Evolutionary conservation across 2,888 invertebrate genomes (phyloP), one percentile per base, ranked within the genome.

Genomic region (Eustalomyia histrio): DNA sequence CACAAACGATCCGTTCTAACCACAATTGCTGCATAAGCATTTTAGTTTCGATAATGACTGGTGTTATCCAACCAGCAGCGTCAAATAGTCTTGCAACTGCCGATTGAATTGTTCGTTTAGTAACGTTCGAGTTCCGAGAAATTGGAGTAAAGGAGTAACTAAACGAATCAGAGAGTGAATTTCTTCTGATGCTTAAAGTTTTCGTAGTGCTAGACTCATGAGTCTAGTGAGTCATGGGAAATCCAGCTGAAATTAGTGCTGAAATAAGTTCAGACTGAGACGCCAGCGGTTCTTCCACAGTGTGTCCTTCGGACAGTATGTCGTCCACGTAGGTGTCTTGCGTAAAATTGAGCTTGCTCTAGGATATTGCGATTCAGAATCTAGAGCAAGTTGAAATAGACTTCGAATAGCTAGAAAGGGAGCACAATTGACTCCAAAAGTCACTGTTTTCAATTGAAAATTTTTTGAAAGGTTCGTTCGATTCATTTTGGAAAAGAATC

Each of bases 401-500:
- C 47, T 63, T 6, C 63, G n/a, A n/a, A n/a, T n/a, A n/a, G n/a
- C n/a, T n/a, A n/a, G n/a, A n/a, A n/a, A n/a, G n/a, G n/a, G n/a
- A n/a, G n/a, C n/a, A n/a, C n/a, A n/a, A n/a, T n/a, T n/a, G n/a
- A n/a, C n/a, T n/a, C n/a, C n/a, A n/a, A 14, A 63, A 12, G 63
- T 63, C 1, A 63, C 63, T 17, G 63, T 63, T 3, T 63, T 63
- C 47, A 63, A 50, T 24, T 17, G n/a, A n/a, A n/a, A 10, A 39
- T 2, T 39, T 12, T 12, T 35, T 10, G 0, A 10, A 33, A 10
- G 9, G 9, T 1, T 35, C 35, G 8, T 83, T 1, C 43, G 47
- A 10, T 53, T 43, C 7, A 35, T n/a, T 43, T 16, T 80, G 68
- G 55, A 74, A 83, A 3, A 83, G 12, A n/a, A 85, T 79, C 2